Evolutionary conservation across 2,888 invertebrate genomes (phyloP).

Genomic region (Stomorhina lunata): DNA sequence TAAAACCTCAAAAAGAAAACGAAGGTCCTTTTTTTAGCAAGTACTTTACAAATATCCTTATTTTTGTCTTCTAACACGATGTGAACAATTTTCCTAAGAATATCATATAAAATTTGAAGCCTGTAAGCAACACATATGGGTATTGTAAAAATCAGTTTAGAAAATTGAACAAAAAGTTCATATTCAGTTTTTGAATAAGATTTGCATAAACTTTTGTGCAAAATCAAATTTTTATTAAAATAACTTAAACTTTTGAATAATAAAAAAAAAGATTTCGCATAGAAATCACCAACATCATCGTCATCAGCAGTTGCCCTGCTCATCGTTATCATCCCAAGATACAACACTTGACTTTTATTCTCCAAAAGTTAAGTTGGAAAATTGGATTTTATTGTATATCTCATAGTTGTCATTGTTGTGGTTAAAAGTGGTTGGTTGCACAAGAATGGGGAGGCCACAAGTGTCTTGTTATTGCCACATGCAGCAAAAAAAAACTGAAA

Average conservation of each 20-base stretch:
- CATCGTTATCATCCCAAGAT: conserved; percentile 27
- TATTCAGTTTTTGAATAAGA: conserved; percentile 22
- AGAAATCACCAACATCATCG: conserved; percentile 13
- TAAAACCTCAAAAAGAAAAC: no score
- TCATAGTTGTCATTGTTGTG: conserved; percentile 30
- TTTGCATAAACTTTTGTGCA: conserved; percentile 56
- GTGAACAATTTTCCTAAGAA: not conserved
- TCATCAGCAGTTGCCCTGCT: no score
- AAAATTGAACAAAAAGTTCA: not conserved
- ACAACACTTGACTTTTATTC: conserved; percentile 16
- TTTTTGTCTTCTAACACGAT: not conserved
- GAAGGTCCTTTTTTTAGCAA: not conserved
- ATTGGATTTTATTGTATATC: conserved; percentile 67
- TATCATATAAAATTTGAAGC: conserved; percentile 1
- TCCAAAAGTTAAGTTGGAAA: conserved; percentile 39
- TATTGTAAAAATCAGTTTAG: conserved; percentile 1
- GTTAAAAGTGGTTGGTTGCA: conserved; percentile 20
- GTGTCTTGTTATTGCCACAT: conserved; percentile 62
- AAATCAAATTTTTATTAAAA: conserved; percentile 61
- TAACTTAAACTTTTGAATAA: conserved; percentile 32
- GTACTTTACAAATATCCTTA: not conserved
- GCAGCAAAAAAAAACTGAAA: conserved; percentile 5
- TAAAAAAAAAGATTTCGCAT: not conserved
- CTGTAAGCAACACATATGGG: conserved; percentile 22
- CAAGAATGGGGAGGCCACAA: conserved; percentile 58